These are phyloP conservation scores for Myiotriccus ornatus DNA, from an alignment of 2,797 vertebrate species.

Conservation along the genomic window DNA sequence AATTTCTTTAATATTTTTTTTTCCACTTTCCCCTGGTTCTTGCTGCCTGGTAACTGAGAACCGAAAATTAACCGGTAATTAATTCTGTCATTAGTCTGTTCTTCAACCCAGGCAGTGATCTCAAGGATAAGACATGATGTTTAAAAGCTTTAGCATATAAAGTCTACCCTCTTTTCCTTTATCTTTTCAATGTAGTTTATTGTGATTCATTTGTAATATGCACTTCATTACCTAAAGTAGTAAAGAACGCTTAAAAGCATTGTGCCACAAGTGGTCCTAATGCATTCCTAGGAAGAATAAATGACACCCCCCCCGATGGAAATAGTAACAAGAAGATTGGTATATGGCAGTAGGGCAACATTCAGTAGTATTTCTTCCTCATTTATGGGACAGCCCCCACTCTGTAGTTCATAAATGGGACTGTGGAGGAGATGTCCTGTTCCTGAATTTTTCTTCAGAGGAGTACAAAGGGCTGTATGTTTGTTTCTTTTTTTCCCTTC, in stretches of 20 bases:
- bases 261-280: not conserved
- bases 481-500: not conserved
- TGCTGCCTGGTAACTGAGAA: not conserved
- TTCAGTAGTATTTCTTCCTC: not conserved
- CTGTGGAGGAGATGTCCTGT: not conserved
- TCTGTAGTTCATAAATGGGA: not conserved
- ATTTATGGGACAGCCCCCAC: not conserved
- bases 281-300: not conserved
- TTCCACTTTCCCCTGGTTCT: not conserved
- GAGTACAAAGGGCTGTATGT: not conserved
- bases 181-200: not conserved
- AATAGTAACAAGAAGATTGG: not conserved
- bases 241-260: not conserved
- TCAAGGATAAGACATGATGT: not conserved
- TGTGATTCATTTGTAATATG: not conserved
- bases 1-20: not conserved
- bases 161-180: not conserved
- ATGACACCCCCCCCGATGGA: fast-evolving
- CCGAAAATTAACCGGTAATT: not conserved
- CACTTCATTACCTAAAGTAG: not conserved
- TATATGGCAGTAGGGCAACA: not conserved
- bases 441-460: not conserved
- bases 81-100: not conserved
- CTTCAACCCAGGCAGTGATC: not conserved
- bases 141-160: not conserved